Evolutionary conservation across 92 coral and sea anemone species (phyloP).

Genomic region (Phenganax marumi): DNA sequence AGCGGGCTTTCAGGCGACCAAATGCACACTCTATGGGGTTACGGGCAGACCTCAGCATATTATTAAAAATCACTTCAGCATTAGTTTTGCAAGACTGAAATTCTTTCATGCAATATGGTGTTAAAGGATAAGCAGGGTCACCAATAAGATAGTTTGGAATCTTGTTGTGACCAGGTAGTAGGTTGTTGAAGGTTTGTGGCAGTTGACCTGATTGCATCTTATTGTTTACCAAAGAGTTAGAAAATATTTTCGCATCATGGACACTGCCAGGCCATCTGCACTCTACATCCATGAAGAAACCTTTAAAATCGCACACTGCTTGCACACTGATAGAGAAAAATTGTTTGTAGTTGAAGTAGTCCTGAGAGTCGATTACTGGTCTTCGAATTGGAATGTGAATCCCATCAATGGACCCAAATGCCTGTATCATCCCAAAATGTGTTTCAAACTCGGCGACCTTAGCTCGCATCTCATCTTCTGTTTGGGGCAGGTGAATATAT

Average conservation of each 20-base stretch:
- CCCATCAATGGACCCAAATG: slow-evolving; percentile 41
- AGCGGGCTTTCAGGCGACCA: slow-evolving; percentile 27
- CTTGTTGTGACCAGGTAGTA: slow-evolving; percentile 9
- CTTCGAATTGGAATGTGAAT: slow-evolving; percentile 40
- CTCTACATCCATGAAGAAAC: too few species aligned
- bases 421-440: slow-evolving; percentile 30
- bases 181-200: slow-evolving; percentile 6
- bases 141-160: too few species aligned
- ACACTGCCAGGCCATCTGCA: slow-evolving; percentile 10
- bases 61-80: slow-evolving; percentile 30
- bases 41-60: slow-evolving; percentile 21
- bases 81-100: slow-evolving; percentile 13
- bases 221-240: not conserved
- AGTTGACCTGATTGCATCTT: slow-evolving; percentile 4
- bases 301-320: not conserved
- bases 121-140: slow-evolving; percentile 22
- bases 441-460: slow-evolving; percentile 28
- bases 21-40: slow-evolving; percentile 28
- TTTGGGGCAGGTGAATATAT: slow-evolving; percentile 23
- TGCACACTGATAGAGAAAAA: slow-evolving; percentile 1
- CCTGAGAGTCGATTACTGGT: slow-evolving; percentile 41
- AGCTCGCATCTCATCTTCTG: not conserved
- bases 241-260: slow-evolving; percentile 26
- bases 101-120: slow-evolving; percentile 32
- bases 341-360: not conserved